These are phyloP conservation scores for Mus caroli DNA, from an alignment of 2,797 vertebrate genomes.

Conservation along the genomic window DNA sequence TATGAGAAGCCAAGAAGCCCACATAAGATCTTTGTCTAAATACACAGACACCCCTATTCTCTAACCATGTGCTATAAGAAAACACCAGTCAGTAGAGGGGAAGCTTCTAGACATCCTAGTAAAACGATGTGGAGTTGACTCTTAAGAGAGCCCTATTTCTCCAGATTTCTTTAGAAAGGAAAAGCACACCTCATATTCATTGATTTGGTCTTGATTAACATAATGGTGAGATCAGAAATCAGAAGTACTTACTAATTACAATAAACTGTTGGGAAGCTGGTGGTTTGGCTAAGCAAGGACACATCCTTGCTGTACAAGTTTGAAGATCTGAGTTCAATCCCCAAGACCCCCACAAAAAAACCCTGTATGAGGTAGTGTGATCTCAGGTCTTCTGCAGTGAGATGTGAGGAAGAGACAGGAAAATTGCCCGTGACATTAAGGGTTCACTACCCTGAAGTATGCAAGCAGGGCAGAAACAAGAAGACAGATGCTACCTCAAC, in stretches of 20 bases:
- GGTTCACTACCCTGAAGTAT: neutral
- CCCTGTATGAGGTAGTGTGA: neutral
- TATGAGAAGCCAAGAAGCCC: neutral
- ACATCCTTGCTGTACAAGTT: neutral
- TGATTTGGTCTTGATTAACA: slow-evolving; percentile 43
- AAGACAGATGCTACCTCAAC: neutral
- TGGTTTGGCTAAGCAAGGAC: neutral
- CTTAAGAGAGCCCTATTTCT: slow-evolving; percentile 16
- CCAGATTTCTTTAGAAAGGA: neutral
- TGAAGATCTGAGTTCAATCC: neutral
- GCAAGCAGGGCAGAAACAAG: neutral
- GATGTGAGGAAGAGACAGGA: neutral
- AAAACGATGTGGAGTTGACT: neutral
- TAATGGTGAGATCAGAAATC: slow-evolving; percentile 47
- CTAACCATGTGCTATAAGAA: neutral
- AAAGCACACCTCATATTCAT: slow-evolving; percentile 8
- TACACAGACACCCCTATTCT: neutral
- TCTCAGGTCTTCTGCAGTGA: neutral
- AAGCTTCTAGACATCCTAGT: neutral
- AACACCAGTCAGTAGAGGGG: neutral
- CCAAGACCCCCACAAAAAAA: neutral
- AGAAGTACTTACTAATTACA: slow-evolving; percentile 6
- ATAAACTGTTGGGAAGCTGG: neutral
- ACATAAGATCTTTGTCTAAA: neutral
- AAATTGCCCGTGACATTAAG: neutral